Conservation (phyloP, 1,140 invertebrate genomes). For the Heliothis subflexa region DNA sequence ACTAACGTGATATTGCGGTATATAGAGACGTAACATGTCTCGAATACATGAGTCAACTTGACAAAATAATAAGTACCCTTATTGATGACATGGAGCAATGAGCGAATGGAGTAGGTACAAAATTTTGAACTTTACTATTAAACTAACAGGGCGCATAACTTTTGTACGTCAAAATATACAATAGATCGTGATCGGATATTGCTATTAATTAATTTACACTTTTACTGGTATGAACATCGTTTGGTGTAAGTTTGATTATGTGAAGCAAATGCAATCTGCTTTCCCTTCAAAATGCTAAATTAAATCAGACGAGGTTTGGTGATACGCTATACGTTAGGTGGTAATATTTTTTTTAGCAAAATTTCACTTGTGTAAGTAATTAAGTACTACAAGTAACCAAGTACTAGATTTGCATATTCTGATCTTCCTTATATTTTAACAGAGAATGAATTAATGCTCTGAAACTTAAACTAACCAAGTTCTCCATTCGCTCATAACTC, state of each 20-base stretch:
- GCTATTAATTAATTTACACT: too few species aligned
- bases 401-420: not conserved
- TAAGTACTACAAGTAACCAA: too few species aligned
- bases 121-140: too few species aligned
- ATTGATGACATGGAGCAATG: not conserved
- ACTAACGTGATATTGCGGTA: constrained; percentile 2
- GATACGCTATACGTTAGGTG: too few species aligned
- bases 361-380: not conserved
- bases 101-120: constrained; percentile 5
- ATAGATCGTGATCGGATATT: too few species aligned
- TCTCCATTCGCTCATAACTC: not conserved
- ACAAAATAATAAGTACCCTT: constrained; percentile 13
- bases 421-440: too few species aligned
- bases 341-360: not conserved
- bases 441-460: not conserved
- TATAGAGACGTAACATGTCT: not conserved
- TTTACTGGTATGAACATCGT: too few species aligned
- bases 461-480: not conserved
- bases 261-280: too few species aligned
- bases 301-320: too few species aligned
- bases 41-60: constrained; percentile 24
- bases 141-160: not conserved
- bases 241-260: too few species aligned
- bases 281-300: too few species aligned
- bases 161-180: too few species aligned